Percentiles rank a stretch among this genome's conserved stretches.
phyloP scores from a whole-genome alignment of 2,113 vertebrate genomes.

The Callopanchax toddi region DNA sequence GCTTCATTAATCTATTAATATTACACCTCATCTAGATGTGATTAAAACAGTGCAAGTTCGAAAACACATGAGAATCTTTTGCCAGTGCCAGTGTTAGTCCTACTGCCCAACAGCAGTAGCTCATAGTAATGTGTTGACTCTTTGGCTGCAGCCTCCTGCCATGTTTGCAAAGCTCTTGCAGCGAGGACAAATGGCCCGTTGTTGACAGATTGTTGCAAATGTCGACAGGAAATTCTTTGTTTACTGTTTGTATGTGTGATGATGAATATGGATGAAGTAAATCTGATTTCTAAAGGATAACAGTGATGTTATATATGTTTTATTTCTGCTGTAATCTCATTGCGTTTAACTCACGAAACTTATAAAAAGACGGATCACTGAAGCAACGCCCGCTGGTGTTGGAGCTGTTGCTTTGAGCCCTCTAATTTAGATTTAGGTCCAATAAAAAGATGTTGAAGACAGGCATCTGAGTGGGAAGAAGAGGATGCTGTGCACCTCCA shows the following conservation, averaged over 20 bases:
- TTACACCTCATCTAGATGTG: background rate
- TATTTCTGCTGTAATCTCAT: background rate
- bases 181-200: constrained; percentile 20
- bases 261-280: background rate
- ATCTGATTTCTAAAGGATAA: background rate
- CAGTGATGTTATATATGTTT: background rate
- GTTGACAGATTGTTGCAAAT: constrained; percentile 25
- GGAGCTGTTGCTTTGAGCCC: background rate
- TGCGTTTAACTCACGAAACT: too few relatives aligned
- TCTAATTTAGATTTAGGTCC: background rate
- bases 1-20: background rate
- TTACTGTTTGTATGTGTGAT: background rate
- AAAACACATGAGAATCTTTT: background rate
- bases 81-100: constrained; percentile 9
- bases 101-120: constrained; percentile 17
- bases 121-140: constrained; percentile 43
- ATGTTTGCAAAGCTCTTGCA: constrained; percentile 18
- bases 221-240: background rate
- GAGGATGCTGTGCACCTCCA: background rate
- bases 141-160: constrained; percentile 26
- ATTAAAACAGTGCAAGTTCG: background rate
- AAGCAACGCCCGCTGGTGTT: too few relatives aligned
- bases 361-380: background rate
- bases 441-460: background rate
- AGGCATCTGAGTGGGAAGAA: background rate